These are phyloP conservation scores for Nineta flava DNA, from an alignment of 2,888 invertebrate genomes.

Conservation along the genomic window DNA sequence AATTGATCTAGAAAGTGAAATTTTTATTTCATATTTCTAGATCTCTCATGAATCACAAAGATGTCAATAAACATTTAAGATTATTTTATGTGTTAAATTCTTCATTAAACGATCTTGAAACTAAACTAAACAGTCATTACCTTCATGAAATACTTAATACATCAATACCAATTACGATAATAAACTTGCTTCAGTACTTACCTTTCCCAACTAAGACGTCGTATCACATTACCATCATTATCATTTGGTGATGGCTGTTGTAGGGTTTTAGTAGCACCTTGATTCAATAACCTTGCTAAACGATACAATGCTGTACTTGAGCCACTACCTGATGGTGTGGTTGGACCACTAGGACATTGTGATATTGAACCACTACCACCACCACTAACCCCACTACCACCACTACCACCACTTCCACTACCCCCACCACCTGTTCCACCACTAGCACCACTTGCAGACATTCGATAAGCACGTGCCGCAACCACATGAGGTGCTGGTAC, in stretches of 20 bases:
- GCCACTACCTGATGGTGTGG: constrained; percentile 10
- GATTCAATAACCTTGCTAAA: constrained; percentile 38
- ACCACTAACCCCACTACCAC: constrained; percentile 16
- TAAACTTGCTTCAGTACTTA: constrained; percentile 20
- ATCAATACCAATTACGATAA: too few species aligned
- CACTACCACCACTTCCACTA: constrained; percentile 16
- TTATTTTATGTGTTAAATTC: too few species aligned
- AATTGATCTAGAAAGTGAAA: too few species aligned
- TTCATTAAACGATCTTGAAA: too few species aligned
- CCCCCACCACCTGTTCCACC: constrained; percentile 16
- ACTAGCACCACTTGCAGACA: constrained; percentile 24
- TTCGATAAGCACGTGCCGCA: constrained; percentile 36
- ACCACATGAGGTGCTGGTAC: constrained; percentile 41
- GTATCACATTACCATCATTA: constrained; percentile 30
- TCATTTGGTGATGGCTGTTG: constrained; percentile 29
- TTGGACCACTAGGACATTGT: constrained; percentile 22
- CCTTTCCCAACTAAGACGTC: constrained; percentile 50
- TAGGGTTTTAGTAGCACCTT: constrained; percentile 24
- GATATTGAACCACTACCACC: constrained; percentile 19
- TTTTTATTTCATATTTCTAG: too few species aligned
- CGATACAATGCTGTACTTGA: constrained; percentile 31
- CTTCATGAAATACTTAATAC: too few species aligned
- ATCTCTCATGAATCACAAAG: too few species aligned
- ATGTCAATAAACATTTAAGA: too few species aligned
- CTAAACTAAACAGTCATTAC: too few species aligned